Evolutionary conservation across 2,113 vertebrate genomes (phyloP).

Genomic region (Lepus timidus): DNA sequence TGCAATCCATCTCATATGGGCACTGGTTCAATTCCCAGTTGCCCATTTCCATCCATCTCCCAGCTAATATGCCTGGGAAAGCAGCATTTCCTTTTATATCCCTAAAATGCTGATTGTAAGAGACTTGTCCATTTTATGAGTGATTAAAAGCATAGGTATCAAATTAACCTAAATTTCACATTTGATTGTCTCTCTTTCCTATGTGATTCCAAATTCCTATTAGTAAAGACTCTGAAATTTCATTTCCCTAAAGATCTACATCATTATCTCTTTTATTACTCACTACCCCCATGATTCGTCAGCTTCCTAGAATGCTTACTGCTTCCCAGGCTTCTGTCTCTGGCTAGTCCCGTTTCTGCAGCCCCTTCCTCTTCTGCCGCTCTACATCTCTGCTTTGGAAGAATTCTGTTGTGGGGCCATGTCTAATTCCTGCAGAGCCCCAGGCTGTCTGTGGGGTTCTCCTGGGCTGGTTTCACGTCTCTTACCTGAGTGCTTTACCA

Average conservation of each 20-base stretch:
- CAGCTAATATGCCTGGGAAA: no score
- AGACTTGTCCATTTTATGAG: neutral
- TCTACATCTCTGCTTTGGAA: neutral
- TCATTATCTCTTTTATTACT: conserved; percentile 2
- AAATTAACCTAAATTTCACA: neutral
- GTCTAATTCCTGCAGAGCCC: neutral
- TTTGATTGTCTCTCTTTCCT: neutral
- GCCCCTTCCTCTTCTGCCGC: neutral
- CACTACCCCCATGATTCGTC: neutral
- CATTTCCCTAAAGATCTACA: conserved; percentile 13
- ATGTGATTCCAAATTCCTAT: neutral
- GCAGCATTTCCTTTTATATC: no score
- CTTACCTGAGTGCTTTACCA: neutral
- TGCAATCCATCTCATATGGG: neutral
- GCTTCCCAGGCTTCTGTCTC: neutral
- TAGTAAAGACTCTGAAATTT: neutral
- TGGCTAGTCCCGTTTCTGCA: neutral
- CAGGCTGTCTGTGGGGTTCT: neutral
- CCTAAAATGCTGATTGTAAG: conserved; percentile 17
- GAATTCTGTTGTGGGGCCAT: neutral
- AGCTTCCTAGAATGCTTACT: neutral
- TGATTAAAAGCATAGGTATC: neutral
- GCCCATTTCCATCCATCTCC: no score
- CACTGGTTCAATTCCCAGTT: no score
- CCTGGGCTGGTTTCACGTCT: conserved; percentile 33